Base-by-base conservation (phyloP, 2,797 vertebrate genomes). In the Allobates femoralis region DNA sequence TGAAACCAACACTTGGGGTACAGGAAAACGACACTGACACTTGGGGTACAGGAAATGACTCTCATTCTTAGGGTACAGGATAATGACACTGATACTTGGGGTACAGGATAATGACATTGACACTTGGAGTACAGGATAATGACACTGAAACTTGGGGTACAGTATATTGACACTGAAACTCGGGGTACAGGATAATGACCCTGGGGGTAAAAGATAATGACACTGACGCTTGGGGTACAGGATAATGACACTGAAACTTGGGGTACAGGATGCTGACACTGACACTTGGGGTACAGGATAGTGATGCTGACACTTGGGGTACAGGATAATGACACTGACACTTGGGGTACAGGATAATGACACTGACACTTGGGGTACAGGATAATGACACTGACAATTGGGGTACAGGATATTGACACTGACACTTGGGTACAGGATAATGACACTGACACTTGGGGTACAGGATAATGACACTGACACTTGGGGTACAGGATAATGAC, bases 41-140 rank as follows among this genome's bases (percentile, higher is more conserved):
- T 64, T 30, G 26, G 60, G 60, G 28, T 32, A 67, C 66, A 34
- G 66, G 30, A 69, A 69, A 69, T 69, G 62, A 66, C 62, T 16
- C 28, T 64, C 26, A 64, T 1, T 28, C 60, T 64, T 64, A 26
- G 60, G 60, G 26, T 28, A 67, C 66, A 34, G 66, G 30, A 69
- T 21, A 69, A 69, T 69, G 62, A 66, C 62, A 32, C 28, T 64
- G 60, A 64, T 1, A 64, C 60, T 64, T 64, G 60, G 60, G 60
- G 26, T 28, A 15, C 28, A 64, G 28, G 60, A 64, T 64, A 64
- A 64, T 64, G n/a, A 64, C n/a, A 64, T 26, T 64, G 60, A 64
- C 12, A 28, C 56, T 60, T n/a, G 26, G 60, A 14, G 37, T 41
- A 3, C 37, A 41, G 26, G 60, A 28, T 64, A 64, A 64, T 64